These are phyloP conservation scores for Crypturellus undulatus DNA, from an alignment of 2,113 vertebrate species.

Conservation along the genomic window DNA sequence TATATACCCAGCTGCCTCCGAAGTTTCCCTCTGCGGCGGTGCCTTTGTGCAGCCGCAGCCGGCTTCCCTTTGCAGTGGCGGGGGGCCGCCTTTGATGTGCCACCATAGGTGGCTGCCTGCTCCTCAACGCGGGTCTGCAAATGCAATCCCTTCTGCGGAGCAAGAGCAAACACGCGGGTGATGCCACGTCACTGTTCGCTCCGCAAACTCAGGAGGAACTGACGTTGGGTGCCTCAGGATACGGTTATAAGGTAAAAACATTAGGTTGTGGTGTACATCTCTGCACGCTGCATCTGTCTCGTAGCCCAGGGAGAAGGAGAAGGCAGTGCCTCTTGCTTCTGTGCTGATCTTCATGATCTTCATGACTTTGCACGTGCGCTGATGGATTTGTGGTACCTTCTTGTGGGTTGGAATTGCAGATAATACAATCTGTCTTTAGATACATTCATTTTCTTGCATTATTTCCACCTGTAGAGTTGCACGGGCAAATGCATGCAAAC, in stretches of 20 bases:
- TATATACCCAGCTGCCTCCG: constrained; percentile 54
- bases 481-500: not conserved
- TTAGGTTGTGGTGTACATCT: not conserved
- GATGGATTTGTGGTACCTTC: not conserved
- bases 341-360: not conserved
- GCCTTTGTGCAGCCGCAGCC: constrained; percentile 63
- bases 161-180: constrained; percentile 30
- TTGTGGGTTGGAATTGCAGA: not conserved
- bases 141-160: constrained; percentile 41
- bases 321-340: not conserved
- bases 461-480: not conserved
- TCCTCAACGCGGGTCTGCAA: constrained; percentile 10
- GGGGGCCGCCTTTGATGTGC: constrained; percentile 67
- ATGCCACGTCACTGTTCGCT: constrained; percentile 41
- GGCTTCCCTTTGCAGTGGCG: constrained; percentile 60
- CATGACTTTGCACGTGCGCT: rapidly evolving
- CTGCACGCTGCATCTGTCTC: not conserved
- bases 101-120: constrained; percentile 49
- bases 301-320: not conserved
- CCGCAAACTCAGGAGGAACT: constrained; percentile 48
- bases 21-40: not conserved
- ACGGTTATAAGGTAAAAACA: constrained; percentile 3
- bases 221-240: constrained; percentile 49
- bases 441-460: not conserved
- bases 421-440: rapidly evolving